Conservation (phyloP, 2,797 vertebrate genomes). For the Moxostoma hubbsi region DNA sequence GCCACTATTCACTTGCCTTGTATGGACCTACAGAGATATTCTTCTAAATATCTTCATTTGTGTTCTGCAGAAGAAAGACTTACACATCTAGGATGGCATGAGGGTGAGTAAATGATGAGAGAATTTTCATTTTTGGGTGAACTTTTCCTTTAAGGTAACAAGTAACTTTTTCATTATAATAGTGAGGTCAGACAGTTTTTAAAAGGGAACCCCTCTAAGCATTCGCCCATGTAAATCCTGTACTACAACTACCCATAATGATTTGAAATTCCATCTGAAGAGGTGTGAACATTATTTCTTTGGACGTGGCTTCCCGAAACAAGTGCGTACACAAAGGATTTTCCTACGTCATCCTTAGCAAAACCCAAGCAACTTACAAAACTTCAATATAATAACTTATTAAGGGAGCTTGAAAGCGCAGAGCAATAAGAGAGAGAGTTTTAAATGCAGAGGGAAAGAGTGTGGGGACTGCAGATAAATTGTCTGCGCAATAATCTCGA, state of each 20-base stretch:
- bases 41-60: too few species aligned
- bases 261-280: not conserved
- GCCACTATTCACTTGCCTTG: too few species aligned
- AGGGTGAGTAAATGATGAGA: too few species aligned
- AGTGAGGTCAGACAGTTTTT: not conserved
- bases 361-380: constrained; percentile 10
- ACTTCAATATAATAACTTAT: constrained; percentile 49
- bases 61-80: too few species aligned
- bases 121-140: too few species aligned
- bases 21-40: too few species aligned
- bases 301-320: not conserved
- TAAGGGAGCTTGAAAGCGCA: constrained; percentile 46
- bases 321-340: constrained; percentile 13
- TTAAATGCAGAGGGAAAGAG: constrained; percentile 48
- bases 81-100: too few species aligned
- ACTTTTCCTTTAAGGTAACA: too few species aligned
- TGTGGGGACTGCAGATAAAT: constrained; percentile 29
- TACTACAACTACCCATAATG: not conserved
- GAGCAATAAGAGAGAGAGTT: constrained; percentile 41
- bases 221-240: not conserved
- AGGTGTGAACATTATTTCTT: not conserved
- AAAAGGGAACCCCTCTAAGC: constrained; percentile 6
- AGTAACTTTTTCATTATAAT: not conserved
- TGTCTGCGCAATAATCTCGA: constrained; percentile 41
- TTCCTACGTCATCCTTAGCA: constrained; percentile 13